Conservation (phyloP, 2,113 vertebrate genomes). For the Bucco capensis region DNA sequence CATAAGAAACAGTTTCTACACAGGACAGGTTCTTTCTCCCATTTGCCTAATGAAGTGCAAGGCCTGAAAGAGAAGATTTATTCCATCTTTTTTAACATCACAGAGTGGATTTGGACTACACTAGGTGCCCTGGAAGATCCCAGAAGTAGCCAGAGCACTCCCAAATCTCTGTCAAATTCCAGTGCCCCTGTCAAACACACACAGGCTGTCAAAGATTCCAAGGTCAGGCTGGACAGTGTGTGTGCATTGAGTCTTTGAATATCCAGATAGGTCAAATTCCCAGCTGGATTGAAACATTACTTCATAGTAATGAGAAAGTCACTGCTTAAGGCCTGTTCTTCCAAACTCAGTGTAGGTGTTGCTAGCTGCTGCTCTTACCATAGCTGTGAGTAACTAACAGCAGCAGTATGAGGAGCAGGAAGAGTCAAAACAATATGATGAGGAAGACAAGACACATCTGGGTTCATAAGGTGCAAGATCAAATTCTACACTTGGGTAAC, state of each 20-base stretch:
- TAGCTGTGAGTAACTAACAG: neutral
- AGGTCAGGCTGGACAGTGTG: neutral
- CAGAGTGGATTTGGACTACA: neutral
- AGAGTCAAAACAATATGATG: neutral
- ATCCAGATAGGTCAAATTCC: neutral
- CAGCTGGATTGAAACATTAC: neutral
- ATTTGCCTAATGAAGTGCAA: neutral
- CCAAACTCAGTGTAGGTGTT: neutral
- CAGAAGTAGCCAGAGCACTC: rapidly evolving
- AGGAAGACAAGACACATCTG: neutral
- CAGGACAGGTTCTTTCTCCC: neutral
- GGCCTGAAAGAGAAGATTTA: neutral
- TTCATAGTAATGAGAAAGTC: neutral
- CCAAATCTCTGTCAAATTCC: neutral
- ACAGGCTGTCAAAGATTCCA: neutral
- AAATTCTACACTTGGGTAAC: neutral
- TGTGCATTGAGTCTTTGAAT: neutral
- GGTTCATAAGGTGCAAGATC: neutral
- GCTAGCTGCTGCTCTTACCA: neutral
- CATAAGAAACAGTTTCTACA: neutral
- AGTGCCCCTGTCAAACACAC: neutral
- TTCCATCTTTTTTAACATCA: neutral
- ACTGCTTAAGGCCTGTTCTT: neutral
- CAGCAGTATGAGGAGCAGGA: neutral
- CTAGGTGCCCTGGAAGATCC: neutral